A percentile compares a stretch with the other conserved stretches of the same genome.
phyloP scores from a whole-genome alignment of 2,888 invertebrate genomes.

The Gymnoscelis rufifasciata region DNA sequence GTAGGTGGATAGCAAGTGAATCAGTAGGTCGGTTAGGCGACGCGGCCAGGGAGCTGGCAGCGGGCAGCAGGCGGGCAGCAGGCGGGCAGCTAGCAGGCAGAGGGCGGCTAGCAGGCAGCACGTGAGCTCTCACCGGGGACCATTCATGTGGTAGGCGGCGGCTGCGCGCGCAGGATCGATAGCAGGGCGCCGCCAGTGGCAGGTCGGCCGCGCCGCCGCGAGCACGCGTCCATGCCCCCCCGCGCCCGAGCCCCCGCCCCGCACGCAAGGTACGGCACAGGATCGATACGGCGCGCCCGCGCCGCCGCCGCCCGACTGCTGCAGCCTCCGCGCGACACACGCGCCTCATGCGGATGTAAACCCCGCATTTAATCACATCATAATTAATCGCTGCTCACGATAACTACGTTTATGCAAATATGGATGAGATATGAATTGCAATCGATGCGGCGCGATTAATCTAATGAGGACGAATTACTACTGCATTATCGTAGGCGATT shows the following conservation, averaged over 20 bases:
- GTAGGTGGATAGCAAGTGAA: no score
- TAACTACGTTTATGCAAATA: no score
- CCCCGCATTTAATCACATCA: neutral
- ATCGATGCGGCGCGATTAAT: neutral
- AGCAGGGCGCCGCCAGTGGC: slow-evolving; percentile 60
- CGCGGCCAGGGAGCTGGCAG: slow-evolving; percentile 21
- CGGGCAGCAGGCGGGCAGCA: slow-evolving; percentile 73
- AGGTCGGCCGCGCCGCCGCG: slow-evolving; percentile 64
- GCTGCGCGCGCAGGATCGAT: slow-evolving; percentile 69
- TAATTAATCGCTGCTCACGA: neutral
- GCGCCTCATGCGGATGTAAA: neutral
- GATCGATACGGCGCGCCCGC: slow-evolving; percentile 59
- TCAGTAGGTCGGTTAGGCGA: no score
- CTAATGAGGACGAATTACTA: neutral
- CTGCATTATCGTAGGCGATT: no score
- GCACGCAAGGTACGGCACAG: slow-evolving; percentile 65
- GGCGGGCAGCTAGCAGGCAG: slow-evolving; percentile 49
- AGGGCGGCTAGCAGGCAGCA: slow-evolving; percentile 56
- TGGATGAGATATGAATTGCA: neutral
- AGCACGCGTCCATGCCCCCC: slow-evolving; percentile 58
- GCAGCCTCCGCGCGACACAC: slow-evolving; percentile 32
- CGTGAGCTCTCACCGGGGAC: slow-evolving; percentile 72
- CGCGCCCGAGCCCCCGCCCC: slow-evolving; percentile 45
- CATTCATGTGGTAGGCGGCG: slow-evolving; percentile 69
- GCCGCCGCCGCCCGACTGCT: slow-evolving; percentile 46